Evolutionary conservation across 1,140 invertebrate species (phyloP), one percentile per base, ranked within the genome.

Genomic region (Saccostrea cuccullata): DNA sequence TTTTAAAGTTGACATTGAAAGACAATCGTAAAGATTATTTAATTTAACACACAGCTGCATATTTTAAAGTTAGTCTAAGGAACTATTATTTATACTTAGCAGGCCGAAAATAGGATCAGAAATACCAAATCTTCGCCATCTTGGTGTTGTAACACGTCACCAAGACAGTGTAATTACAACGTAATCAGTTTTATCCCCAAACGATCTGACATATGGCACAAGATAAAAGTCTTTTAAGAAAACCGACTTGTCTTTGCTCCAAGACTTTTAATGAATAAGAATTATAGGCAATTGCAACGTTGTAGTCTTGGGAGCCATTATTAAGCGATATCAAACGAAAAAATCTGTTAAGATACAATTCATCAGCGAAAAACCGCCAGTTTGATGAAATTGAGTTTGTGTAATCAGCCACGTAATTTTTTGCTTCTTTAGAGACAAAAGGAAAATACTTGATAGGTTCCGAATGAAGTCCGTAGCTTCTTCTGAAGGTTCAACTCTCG

Each of bases 391-490:
- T 77, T 36, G 70, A 77, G 70, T 77, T 77, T 77, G 70, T 26
- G 70, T 77, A 77, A 77, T 77, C 26, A 26, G 70, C 70, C 70
- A 36, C 70, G 70, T 77, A 77, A 77, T 77, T 77, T 77, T 13
- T 77, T 15, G 70, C 26, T 40, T 77, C 70, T 77, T 40, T 77
- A 36, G 15, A 77, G 70, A 77, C 70, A 77, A 77, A 55, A 26
- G 84, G 23, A 84, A 82, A 64, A 90, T 87, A 93, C 93, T 90
- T 92, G 90, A 83, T 93, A 93, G 9, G 93, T 94, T 83, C 92
- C 93, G 26, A 92, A 90, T 26, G 91, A 92, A 17, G 92, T 92
- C 67, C 91, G 89, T 20, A 91, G 87, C 84, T 91, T 93, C 87
- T 89, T 91, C 26, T 77, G 70, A 30, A 36, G 26, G 70, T 77